These are phyloP conservation scores for Lepidurus couesii DNA, from an alignment of 1,140 invertebrate genomes.

Conservation along the genomic window DNA sequence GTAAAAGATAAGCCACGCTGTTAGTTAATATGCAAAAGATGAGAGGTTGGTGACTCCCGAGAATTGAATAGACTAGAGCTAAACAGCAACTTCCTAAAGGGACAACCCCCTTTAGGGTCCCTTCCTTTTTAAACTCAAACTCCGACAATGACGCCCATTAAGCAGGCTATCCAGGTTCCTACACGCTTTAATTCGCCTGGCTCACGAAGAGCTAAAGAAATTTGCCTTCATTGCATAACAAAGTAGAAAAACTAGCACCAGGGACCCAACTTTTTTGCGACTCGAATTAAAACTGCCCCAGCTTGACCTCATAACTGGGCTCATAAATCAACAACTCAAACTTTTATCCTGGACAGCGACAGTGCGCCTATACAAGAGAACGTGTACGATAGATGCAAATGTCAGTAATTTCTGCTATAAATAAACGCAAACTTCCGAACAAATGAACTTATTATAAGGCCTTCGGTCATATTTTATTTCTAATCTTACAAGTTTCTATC, in stretches of 20 bases:
- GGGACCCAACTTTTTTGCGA: neutral
- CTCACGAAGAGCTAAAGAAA: slow-evolving; percentile 8
- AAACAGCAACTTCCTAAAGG: slow-evolving; percentile 9
- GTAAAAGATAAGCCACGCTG: slow-evolving; percentile 16
- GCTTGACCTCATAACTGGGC: slow-evolving; percentile 10
- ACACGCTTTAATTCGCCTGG: slow-evolving; percentile 2
- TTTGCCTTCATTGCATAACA: slow-evolving; percentile 2
- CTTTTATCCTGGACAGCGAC: neutral
- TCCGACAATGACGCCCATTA: slow-evolving; percentile 7
- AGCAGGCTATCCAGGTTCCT: slow-evolving; percentile 18
- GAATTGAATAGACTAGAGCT: neutral
- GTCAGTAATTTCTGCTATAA: no score
- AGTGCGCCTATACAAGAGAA: no score
- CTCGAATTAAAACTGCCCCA: neutral
- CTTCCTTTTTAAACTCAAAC: neutral
- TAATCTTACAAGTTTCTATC: no score
- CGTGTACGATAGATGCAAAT: no score
- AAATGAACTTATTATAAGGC: no score
- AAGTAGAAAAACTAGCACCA: neutral
- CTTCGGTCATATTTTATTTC: no score
- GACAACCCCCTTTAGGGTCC: neutral
- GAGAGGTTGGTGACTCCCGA: neutral
- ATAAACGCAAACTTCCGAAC: no score
- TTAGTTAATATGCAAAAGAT: slow-evolving; percentile 15
- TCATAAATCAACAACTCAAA: neutral